phyloP scores from a whole-genome alignment of 2,113 vertebrate genomes.

The Probosciger aterrimus region DNA sequence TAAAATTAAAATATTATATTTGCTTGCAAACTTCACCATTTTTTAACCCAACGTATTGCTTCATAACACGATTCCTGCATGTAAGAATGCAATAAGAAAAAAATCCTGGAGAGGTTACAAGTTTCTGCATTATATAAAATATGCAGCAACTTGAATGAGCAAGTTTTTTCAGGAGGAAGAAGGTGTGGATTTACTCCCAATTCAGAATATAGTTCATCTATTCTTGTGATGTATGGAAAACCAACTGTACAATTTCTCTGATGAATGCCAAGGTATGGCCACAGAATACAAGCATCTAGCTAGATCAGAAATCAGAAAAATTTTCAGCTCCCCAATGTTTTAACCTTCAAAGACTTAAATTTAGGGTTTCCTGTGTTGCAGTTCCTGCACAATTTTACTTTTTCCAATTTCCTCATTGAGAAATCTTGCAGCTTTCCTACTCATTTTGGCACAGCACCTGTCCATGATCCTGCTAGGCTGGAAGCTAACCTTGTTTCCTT shows the following conservation, averaged over 20 bases:
- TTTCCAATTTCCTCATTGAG: neutral
- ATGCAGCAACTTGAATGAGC: neutral
- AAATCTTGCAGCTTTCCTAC: neutral
- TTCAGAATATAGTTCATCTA: neutral
- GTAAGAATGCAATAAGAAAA: neutral
- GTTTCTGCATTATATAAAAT: neutral
- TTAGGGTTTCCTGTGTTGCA: neutral
- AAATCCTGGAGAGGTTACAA: neutral
- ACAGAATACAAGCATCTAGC: neutral
- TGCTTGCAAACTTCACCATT: neutral
- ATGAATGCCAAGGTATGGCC: neutral
- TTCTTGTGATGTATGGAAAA: neutral
- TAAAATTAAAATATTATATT: neutral
- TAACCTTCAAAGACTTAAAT: neutral
- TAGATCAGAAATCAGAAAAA: neutral
- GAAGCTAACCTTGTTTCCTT: neutral
- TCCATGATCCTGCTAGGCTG: neutral
- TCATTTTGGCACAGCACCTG: neutral
- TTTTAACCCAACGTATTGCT: neutral
- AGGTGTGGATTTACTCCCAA: neutral
- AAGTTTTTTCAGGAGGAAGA: neutral
- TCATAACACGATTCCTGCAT: neutral
- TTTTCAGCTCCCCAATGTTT: neutral
- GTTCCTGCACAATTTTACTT: neutral
- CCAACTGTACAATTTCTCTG: neutral